These are phyloP conservation scores for Hiodon alosoides DNA, from an alignment of 2,113 vertebrate genomes.

Conservation along the genomic window DNA sequence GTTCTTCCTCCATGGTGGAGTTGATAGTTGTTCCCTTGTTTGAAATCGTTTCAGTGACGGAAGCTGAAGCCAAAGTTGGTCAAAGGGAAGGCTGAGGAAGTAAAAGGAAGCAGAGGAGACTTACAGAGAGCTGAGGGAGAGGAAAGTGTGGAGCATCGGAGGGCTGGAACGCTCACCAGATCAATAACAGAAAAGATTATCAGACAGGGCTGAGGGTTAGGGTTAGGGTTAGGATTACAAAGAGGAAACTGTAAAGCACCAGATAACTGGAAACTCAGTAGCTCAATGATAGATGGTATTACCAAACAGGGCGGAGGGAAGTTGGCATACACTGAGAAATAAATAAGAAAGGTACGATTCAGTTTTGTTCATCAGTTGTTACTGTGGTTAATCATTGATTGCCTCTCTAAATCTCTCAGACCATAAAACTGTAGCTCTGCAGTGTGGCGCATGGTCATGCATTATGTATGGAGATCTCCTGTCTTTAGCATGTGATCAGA, in stretches of 20 bases:
- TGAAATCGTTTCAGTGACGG: too few relatives aligned
- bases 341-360: not conserved
- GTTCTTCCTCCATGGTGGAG: not conserved
- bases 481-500: not conserved
- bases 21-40: too few relatives aligned
- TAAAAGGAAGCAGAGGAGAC: not conserved
- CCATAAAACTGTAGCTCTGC: not conserved
- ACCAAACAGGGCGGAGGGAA: not conserved
- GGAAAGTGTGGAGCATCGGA: not conserved
- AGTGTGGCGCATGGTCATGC: not conserved
- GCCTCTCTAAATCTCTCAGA: too few relatives aligned
- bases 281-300: not conserved
- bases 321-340: not conserved
- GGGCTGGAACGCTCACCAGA: too few relatives aligned
- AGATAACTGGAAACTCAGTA: too few relatives aligned
- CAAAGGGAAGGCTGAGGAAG: not conserved
- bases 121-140: not conserved
- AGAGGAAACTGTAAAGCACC: not conserved
- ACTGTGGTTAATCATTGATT: not conserved
- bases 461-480: slow-evolving; percentile 4
- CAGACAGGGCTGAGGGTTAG: too few relatives aligned
- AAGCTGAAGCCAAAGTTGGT: not conserved
- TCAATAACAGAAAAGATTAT: too few relatives aligned
- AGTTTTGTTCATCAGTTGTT: too few relatives aligned
- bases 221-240: not conserved